phyloP scores from a whole-genome alignment of 2,113 vertebrate species.

The Sminthopsis crassicaudata region DNA sequence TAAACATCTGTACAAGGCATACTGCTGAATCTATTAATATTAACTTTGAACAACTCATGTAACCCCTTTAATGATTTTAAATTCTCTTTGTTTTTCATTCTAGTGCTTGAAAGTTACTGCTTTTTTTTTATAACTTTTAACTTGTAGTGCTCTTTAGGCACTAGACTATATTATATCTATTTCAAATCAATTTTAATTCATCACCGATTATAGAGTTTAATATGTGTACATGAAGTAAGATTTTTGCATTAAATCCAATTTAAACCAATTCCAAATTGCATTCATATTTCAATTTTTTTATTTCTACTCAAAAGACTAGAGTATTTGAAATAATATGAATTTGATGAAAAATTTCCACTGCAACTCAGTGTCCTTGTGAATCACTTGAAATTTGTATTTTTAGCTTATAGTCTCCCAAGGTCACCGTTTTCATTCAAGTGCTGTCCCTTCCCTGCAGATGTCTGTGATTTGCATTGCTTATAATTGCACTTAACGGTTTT shows the following conservation, averaged over 20 bases:
- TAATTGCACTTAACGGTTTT: slow-evolving; percentile 82
- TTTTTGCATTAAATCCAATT: slow-evolving; percentile 30
- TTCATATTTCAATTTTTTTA: slow-evolving; percentile 1
- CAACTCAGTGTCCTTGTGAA: slow-evolving; percentile 57
- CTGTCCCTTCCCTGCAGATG: slow-evolving; percentile 77
- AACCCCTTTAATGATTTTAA: slow-evolving; percentile 9
- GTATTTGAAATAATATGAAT: slow-evolving; percentile 38
- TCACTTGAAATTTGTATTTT: slow-evolving; percentile 70
- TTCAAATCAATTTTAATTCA: background rate
- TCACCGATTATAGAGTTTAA: slow-evolving; percentile 29
- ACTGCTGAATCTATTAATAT: background rate
- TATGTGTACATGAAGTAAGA: slow-evolving; percentile 30
- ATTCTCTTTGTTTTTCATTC: background rate
- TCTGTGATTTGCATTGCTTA: slow-evolving; percentile 72
- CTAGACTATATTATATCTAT: slow-evolving; percentile 4
- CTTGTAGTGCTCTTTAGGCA: slow-evolving; percentile 36
- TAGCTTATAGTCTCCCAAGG: slow-evolving; percentile 60
- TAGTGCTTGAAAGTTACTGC: background rate
- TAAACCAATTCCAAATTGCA: slow-evolving; percentile 40
- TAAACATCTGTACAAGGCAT: slow-evolving; percentile 23
- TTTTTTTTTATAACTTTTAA: slow-evolving; percentile 44
- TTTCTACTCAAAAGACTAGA: slow-evolving; percentile 42
- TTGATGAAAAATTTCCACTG: slow-evolving; percentile 56
- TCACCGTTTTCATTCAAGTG: slow-evolving; percentile 69
- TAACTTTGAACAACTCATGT: background rate